A percentile compares a stretch with the other conserved stretches of the same genome.
Evolutionary conservation across 1,140 invertebrate species (phyloP).

Genomic region (Drosophila suzukii): DNA sequence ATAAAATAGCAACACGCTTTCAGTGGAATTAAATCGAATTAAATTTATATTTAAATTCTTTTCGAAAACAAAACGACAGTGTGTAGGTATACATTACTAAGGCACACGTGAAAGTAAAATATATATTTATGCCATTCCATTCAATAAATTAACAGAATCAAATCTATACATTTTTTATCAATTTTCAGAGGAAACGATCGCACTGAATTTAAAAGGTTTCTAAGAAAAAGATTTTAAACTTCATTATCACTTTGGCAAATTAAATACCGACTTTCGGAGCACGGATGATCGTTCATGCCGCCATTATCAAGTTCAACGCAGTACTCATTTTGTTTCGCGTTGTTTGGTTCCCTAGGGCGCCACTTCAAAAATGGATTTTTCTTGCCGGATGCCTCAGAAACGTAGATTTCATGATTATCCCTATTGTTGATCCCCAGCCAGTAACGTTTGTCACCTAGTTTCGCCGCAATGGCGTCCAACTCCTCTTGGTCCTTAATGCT

Average conservation of each 20-base stretch:
- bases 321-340: not conserved
- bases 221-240: not conserved
- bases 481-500: not conserved
- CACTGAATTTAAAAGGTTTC: no score
- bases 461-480: not conserved
- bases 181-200: no score
- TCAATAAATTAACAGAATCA: no score
- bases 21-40: no score
- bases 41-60: no score
- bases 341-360: not conserved
- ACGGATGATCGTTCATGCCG: not conserved
- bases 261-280: not conserved
- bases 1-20: no score
- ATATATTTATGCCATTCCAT: no score
- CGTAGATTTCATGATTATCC: not conserved
- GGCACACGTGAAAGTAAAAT: no score
- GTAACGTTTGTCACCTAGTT: not conserved
- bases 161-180: no score
- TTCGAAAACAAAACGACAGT: no score
- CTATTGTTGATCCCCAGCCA: slow-evolving; percentile 1
- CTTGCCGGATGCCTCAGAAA: not conserved
- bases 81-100: no score
- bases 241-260: not conserved
- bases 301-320: not conserved
- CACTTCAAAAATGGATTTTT: not conserved